These are phyloP conservation scores for Lamproptera curius DNA, from an alignment of 2,888 invertebrate genomes.

Conservation along the genomic window DNA sequence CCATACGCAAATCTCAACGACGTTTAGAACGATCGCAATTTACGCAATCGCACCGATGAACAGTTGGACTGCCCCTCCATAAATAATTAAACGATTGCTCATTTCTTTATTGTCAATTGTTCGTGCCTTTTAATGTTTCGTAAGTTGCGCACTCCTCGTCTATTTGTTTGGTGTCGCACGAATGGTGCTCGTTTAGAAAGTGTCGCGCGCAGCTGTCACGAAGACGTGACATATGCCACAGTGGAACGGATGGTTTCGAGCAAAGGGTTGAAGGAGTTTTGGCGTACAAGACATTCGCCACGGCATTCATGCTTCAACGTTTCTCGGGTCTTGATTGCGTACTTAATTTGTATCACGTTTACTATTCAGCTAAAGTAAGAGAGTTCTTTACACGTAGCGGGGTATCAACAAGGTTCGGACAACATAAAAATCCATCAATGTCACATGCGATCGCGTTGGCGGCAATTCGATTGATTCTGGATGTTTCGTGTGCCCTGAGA, in stretches of 20 bases:
- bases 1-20: constrained; percentile 20
- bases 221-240: constrained; percentile 67
- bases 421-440: constrained; percentile 23
- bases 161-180: constrained; percentile 61
- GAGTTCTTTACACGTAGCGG: not conserved
- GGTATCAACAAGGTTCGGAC: constrained; percentile 8
- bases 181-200: constrained; percentile 73
- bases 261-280: constrained; percentile 67
- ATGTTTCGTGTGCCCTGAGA: constrained; percentile 6
- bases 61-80: constrained; percentile 46
- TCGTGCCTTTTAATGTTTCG: constrained; percentile 59
- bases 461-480: constrained; percentile 9
- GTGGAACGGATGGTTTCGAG: constrained; percentile 67
- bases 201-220: constrained; percentile 71
- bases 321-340: constrained; percentile 41
- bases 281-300: constrained; percentile 65
- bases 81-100: constrained; percentile 62
- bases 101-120: constrained; percentile 59
- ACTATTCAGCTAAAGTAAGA: constrained; percentile 12
- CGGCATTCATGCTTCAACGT: constrained; percentile 53
- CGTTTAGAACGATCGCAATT: constrained; percentile 28
- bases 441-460: constrained; percentile 20
- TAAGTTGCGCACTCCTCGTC: constrained; percentile 57
- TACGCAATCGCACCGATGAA: constrained; percentile 42
- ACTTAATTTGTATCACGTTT: constrained; percentile 20